A percentile compares a stretch with the other conserved stretches of the same genome.
phyloP scores from a whole-genome alignment of 2,888 invertebrate species.

The Heliothis peltigera region DNA sequence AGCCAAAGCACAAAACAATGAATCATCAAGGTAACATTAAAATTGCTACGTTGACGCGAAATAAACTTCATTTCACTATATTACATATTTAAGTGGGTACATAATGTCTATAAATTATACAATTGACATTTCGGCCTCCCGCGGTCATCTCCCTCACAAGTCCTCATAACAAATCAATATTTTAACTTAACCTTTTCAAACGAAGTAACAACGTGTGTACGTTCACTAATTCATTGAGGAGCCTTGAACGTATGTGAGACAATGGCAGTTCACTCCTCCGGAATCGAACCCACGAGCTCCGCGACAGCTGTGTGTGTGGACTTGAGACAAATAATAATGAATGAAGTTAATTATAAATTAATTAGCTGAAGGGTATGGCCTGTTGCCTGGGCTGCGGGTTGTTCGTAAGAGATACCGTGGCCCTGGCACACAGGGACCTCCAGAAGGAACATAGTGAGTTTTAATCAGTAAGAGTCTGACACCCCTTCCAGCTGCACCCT shows the following conservation, averaged over 20 bases:
- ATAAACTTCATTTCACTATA: slow-evolving; percentile 7
- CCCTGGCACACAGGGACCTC: too few species aligned
- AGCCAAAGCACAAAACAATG: background rate
- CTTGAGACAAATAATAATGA: slow-evolving; percentile 13
- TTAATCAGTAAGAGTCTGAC: too few species aligned
- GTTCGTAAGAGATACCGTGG: too few species aligned
- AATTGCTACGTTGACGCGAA: slow-evolving; percentile 19
- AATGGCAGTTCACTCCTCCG: slow-evolving; percentile 71
- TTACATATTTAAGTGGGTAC: slow-evolving; percentile 23
- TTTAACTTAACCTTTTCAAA: slow-evolving; percentile 56
- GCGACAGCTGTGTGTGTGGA: slow-evolving; percentile 26
- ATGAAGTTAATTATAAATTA: background rate
- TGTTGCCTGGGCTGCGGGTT: too few species aligned
- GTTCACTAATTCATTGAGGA: slow-evolving; percentile 53
- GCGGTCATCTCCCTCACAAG: slow-evolving; percentile 42
- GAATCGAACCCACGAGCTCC: slow-evolving; percentile 68
- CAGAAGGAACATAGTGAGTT: too few species aligned
- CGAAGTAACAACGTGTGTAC: slow-evolving; percentile 45
- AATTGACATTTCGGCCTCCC: slow-evolving; percentile 28
- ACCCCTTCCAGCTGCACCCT: too few species aligned
- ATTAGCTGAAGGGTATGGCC: too few species aligned
- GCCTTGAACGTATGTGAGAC: slow-evolving; percentile 65
- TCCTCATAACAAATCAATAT: slow-evolving; percentile 58
- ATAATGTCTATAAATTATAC: slow-evolving; percentile 29
- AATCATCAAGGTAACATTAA: slow-evolving; percentile 16